Evolutionary conservation across 2,888 invertebrate species (phyloP).

Genomic region (Spicauda simplicius): DNA sequence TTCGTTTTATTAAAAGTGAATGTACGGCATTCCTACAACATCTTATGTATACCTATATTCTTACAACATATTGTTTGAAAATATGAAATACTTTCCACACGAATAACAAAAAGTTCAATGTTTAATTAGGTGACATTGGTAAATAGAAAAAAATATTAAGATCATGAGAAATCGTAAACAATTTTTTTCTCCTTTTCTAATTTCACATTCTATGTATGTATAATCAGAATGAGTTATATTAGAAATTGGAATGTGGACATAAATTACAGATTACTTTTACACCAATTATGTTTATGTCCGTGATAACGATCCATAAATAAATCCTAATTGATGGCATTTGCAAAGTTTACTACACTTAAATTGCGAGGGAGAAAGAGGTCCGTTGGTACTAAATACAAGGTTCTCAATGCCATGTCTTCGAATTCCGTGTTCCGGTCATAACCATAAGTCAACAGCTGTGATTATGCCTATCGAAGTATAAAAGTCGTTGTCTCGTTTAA

Average conservation of each 20-base stretch:
- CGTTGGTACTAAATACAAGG: not conserved
- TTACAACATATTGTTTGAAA: too few relatives aligned
- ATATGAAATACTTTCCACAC: too few relatives aligned
- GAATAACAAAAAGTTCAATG: too few relatives aligned
- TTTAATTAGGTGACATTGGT: too few relatives aligned
- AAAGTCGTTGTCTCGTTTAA: slow-evolving; percentile 12
- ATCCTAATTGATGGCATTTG: slow-evolving; percentile 5
- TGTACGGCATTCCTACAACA: not conserved
- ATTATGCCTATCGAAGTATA: slow-evolving; percentile 18
- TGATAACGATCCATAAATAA: slow-evolving; percentile 2
- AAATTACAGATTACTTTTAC: not conserved
- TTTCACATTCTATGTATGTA: not conserved
- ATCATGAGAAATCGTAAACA: too few relatives aligned
- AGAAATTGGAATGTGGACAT: not conserved
- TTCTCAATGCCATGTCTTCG: slow-evolving; percentile 20
- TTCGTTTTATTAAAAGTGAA: not conserved
- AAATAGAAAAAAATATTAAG: too few relatives aligned
- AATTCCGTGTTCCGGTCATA: slow-evolving; percentile 24
- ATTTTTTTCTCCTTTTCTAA: not conserved
- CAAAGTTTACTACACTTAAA: slow-evolving; percentile 12
- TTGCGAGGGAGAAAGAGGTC: slow-evolving; percentile 4
- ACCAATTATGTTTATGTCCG: not conserved
- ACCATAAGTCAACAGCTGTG: slow-evolving; percentile 18
- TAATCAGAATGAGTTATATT: not conserved
- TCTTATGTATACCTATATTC: too few relatives aligned